phyloP scores from a whole-genome alignment of 2,113 vertebrate genomes.

The Phycodurus eques region DNA sequence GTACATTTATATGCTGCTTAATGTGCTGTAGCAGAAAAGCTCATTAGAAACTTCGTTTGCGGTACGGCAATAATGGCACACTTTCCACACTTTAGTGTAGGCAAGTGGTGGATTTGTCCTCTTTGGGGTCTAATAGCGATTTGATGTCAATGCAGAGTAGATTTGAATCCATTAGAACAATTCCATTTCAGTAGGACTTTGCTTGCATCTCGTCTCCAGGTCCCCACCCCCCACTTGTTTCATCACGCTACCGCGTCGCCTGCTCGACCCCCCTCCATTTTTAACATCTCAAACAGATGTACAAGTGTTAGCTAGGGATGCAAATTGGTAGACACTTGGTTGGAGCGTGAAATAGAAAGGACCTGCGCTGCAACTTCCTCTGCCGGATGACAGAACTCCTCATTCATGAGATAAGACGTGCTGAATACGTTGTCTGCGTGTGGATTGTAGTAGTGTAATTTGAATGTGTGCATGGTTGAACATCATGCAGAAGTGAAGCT shows the following conservation, averaged over 20 bases:
- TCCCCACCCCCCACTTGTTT: too few relatives aligned
- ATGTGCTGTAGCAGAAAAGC: slow-evolving; percentile 3
- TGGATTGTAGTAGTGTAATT: background rate
- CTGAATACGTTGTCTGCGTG: slow-evolving; percentile 13
- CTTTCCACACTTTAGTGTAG: background rate
- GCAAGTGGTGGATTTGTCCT: background rate
- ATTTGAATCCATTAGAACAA: background rate
- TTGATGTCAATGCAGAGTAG: background rate
- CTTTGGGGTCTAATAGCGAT: background rate
- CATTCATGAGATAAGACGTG: slow-evolving; percentile 30
- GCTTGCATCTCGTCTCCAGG: background rate
- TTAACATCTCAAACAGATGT: slow-evolving; percentile 44
- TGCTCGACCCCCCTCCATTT: background rate
- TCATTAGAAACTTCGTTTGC: slow-evolving; percentile 2
- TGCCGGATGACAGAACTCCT: slow-evolving; percentile 41
- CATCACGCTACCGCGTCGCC: slow-evolving; percentile 7
- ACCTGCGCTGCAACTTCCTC: slow-evolving; percentile 49
- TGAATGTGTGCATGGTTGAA: slow-evolving; percentile 23
- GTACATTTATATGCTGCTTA: slow-evolving; percentile 4
- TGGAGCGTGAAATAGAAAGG: slow-evolving; percentile 68
- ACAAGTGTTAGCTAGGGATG: slow-evolving; percentile 49
- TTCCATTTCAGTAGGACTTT: background rate
- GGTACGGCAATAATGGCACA: background rate
- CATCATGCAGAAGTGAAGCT: slow-evolving; percentile 8
- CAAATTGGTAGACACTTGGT: slow-evolving; percentile 63